Conservation (phyloP, 2,797 vertebrate species). For the Pachyuromys duprasi region DNA sequence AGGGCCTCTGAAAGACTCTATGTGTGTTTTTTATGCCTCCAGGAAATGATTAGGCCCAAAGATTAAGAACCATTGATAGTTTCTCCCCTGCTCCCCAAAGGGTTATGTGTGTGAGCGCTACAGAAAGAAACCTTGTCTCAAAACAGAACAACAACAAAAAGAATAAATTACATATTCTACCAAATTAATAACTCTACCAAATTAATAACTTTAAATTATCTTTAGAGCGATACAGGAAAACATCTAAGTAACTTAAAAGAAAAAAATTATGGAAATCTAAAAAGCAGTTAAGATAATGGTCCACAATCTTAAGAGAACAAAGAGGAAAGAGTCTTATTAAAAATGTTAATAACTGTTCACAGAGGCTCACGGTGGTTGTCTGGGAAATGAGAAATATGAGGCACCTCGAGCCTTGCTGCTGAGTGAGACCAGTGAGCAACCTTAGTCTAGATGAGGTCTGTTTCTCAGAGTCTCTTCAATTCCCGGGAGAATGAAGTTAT, state of each 20-base stretch:
- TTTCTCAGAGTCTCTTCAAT: neutral
- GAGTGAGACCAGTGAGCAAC: slow-evolving; percentile 33
- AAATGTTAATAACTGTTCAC: slow-evolving; percentile 48
- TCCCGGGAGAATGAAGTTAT: neutral
- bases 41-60: neutral
- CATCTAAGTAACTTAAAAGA: slow-evolving; percentile 30
- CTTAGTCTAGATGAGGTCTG: neutral
- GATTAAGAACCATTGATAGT: neutral
- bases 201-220: slow-evolving; percentile 41
- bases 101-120: neutral
- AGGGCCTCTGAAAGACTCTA: too few species aligned
- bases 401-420: neutral
- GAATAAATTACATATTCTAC: too few species aligned
- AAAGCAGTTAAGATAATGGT: neutral
- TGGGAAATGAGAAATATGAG: slow-evolving; percentile 10
- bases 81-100: neutral
- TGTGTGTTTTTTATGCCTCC: neutral
- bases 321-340: neutral
- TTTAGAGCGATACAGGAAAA: slow-evolving; percentile 24
- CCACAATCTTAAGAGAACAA: neutral
- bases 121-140: neutral
- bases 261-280: slow-evolving; percentile 28
- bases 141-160: neutral
- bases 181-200: slow-evolving; percentile 37
- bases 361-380: neutral